Evolutionary conservation across 2,888 invertebrate species (phyloP).

Genomic region (Limnephilus lunatus): DNA sequence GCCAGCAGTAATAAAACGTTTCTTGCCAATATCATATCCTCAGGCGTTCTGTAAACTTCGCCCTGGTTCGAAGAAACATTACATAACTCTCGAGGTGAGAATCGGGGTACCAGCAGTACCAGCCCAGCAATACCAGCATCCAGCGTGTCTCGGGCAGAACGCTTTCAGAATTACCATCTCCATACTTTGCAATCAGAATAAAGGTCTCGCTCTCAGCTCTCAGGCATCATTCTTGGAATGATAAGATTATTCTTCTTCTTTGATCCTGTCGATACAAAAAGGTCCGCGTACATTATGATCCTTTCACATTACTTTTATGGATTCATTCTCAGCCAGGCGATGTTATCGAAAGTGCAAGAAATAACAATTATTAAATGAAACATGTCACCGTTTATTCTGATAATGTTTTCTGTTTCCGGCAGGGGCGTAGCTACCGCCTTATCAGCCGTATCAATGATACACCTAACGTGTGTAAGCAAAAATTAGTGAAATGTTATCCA

Average conservation of each 20-base stretch:
- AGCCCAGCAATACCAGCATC: background rate
- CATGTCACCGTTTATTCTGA: no score
- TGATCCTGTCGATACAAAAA: background rate
- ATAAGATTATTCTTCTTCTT: background rate
- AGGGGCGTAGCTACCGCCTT: no score
- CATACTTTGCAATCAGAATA: background rate
- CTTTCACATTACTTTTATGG: background rate
- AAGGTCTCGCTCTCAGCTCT: background rate
- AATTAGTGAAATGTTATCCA: no score
- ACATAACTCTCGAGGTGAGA: background rate
- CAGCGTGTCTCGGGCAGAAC: background rate
- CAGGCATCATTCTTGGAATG: background rate
- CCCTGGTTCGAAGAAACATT: background rate
- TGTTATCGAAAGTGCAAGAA: background rate
- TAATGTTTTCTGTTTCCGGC: background rate
- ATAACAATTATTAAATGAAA: background rate
- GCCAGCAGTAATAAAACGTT: background rate
- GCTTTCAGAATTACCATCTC: background rate
- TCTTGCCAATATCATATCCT: background rate
- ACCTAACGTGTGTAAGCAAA: no score
- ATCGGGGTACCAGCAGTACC: background rate
- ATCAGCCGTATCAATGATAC: no score
- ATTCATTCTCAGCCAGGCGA: background rate
- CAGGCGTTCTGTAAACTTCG: background rate
- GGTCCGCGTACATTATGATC: background rate